Evolutionary conservation across 2,797 vertebrate genomes (phyloP).

Genomic region (Sebastes jordani): DNA sequence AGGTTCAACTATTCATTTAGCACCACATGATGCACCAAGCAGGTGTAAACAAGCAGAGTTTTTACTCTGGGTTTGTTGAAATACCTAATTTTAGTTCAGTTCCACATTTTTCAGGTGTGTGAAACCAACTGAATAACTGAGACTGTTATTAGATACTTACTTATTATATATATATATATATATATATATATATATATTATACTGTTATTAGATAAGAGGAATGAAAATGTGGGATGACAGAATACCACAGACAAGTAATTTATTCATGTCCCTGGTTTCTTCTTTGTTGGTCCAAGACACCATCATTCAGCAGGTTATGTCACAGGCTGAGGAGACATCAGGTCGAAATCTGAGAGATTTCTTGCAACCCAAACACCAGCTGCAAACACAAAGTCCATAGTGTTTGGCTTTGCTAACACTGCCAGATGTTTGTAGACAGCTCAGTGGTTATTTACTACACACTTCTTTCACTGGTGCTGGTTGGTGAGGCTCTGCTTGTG

Average conservation of each 20-base stretch:
- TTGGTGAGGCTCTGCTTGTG: too few relatives aligned
- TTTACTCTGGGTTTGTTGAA: not conserved
- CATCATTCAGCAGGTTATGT: slow-evolving; percentile 71
- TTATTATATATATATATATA: too few relatives aligned
- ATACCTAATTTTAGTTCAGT: not conserved
- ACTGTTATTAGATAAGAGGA: too few relatives aligned
- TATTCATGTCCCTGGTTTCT: slow-evolving; percentile 28
- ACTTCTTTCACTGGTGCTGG: not conserved
- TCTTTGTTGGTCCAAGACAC: slow-evolving; percentile 64
- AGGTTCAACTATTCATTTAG: not conserved
- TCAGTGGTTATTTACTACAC: not conserved
- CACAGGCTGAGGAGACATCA: slow-evolving; percentile 92
- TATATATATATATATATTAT: too few relatives aligned
- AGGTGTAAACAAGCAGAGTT: not conserved
- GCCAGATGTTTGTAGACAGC: not conserved
- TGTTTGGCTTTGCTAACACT: too few relatives aligned
- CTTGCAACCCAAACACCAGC: slow-evolving; percentile 95
- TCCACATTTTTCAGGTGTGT: not conserved
- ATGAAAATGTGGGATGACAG: not conserved
- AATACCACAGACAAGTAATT: not conserved
- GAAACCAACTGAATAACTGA: not conserved
- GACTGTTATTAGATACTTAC: too few relatives aligned
- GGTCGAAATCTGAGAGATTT: slow-evolving; percentile 95
- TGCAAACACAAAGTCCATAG: slow-evolving; percentile 82
- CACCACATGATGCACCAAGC: not conserved